Base-by-base conservation (phyloP, 2,888 invertebrate genomes). In the Aricia artaxerxes region DNA sequence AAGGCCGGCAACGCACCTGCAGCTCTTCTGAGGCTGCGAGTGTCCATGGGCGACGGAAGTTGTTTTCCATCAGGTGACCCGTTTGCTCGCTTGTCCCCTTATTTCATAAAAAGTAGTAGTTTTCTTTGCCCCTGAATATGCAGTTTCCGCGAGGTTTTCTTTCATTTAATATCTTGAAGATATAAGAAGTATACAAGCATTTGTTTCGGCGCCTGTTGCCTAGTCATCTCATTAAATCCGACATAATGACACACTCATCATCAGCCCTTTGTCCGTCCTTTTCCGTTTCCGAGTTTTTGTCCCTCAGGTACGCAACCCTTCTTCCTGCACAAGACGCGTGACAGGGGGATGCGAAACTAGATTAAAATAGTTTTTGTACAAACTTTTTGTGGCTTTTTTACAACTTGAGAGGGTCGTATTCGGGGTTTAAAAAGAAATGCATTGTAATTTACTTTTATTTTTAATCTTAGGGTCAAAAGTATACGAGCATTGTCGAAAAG, bases 251-350 rank as follows among this genome's bases (percentile, higher is more conserved):
- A 75, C 69, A 13, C 13, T 69, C 35, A 31, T 75, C 24, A 72
- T 53, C 35, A 72, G 9, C 16, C 49, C 49, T 49, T 79, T 77
- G 79, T 80, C 76, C 64, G 73, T 80, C 80, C 82, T 81, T 80
- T 81, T 80, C 80, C 81, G 80, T 73, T 79, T 80, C 79, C 78
- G 72, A 72, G 38, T 83, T 84, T 86, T 89, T 87, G 87, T 83
- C 82, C 16, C 83, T 89, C 94, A 93, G 93, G 93, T 93, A 92
- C 86, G 78, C 87, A 91, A 90, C 91, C 91, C 92, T 91, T 90
- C 82, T 83, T 82, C 80, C 79, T 61, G 79, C 77, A 78, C 80
- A 87, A 80, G 82, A 83, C 85, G 82, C 89, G 88, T 91, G 90
- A 88, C 86, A 83, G 83, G 83, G 82, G 83, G 81, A 84, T 85